phyloP scores from a whole-genome alignment of 2,797 vertebrate species.

The Lepilemur septentrionalis region DNA sequence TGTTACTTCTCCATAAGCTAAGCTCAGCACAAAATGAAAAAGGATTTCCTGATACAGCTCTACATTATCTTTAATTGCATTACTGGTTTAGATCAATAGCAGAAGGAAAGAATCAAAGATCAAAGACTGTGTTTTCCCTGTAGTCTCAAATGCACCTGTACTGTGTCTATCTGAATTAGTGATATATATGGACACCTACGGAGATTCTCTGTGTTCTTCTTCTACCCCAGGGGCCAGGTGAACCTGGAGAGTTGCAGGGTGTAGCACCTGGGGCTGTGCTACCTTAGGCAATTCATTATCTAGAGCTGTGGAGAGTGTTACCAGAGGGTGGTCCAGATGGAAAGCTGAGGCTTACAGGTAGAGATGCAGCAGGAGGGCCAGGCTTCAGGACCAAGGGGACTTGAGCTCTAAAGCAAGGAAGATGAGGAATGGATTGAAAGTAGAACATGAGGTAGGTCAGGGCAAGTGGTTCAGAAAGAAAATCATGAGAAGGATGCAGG shows the following conservation, averaged over 20 bases:
- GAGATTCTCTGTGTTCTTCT: background rate
- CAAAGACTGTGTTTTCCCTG: background rate
- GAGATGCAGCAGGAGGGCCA: background rate
- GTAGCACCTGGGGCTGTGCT: background rate
- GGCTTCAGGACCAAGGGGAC: background rate
- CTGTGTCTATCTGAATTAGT: background rate
- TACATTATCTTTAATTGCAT: background rate
- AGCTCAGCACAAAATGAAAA: slow-evolving; percentile 28
- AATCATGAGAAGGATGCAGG: background rate
- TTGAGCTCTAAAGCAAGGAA: background rate
- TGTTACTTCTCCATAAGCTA: slow-evolving; percentile 21
- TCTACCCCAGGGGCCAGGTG: background rate
- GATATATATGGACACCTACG: background rate
- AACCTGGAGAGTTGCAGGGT: background rate
- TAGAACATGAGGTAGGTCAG: background rate
- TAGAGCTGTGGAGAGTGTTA: background rate
- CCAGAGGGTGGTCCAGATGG: background rate
- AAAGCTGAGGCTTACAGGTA: background rate
- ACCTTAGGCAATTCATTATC: background rate
- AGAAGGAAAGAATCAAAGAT: background rate
- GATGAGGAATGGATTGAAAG: background rate
- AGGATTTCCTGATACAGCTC: background rate
- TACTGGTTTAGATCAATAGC: background rate
- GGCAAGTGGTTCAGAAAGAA: background rate
- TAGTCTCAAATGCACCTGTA: background rate